These are phyloP conservation scores for Drosophila santomea DNA, from an alignment of 1,140 invertebrate genomes.

Conservation along the genomic window DNA sequence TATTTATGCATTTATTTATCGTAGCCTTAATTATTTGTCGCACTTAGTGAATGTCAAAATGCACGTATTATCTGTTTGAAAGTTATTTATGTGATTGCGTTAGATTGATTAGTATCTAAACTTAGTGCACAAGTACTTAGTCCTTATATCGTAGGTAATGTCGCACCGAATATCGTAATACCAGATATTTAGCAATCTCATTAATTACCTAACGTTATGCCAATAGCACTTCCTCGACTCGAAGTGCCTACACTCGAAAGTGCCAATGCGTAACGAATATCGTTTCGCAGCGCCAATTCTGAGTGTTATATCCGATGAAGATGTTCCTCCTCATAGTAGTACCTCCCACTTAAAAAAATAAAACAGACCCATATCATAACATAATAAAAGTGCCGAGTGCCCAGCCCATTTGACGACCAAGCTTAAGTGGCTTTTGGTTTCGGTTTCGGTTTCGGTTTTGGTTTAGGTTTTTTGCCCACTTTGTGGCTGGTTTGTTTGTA, in stretches of 20 bases:
- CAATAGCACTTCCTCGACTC: constrained; percentile 14
- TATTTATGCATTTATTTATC: not conserved
- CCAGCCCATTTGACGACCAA: constrained; percentile 10
- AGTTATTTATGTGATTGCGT: not conserved
- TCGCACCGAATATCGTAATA: not conserved
- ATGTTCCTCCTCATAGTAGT: constrained; percentile 5
- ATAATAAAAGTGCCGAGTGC: constrained; percentile 1
- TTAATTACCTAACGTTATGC: not conserved
- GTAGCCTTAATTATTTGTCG: not conserved
- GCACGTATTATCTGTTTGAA: not conserved
- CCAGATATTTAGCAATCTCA: no score
- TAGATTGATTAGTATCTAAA: not conserved
- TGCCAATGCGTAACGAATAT: not conserved
- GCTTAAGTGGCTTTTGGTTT: constrained; percentile 33
- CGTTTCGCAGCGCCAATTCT: constrained; percentile 3
- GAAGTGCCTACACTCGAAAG: not conserved
- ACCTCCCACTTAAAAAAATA: not conserved
- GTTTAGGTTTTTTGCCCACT: constrained; percentile 28
- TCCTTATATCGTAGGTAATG: not conserved
- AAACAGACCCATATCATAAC: not conserved
- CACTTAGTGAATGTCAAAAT: not conserved
- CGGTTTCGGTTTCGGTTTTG: constrained; percentile 25
- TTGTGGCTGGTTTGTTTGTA: constrained; percentile 37
- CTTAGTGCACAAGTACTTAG: not conserved
- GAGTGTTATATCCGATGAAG: constrained; percentile 24